Base-by-base conservation (phyloP, 2,113 vertebrate genomes). In the Colinus virginianus region DNA sequence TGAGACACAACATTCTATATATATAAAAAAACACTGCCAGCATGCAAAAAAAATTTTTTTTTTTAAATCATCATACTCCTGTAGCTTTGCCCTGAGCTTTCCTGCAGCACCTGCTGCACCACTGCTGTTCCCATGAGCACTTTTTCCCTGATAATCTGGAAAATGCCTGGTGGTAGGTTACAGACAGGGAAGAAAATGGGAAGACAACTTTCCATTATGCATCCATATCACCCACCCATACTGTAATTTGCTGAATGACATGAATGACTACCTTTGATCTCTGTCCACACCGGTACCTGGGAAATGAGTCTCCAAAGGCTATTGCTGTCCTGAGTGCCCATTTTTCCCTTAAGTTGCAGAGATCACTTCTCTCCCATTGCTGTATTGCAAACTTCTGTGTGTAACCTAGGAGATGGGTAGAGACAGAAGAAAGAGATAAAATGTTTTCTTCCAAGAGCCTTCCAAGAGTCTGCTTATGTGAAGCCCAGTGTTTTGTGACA, bases 381-480 rank as follows among this genome's bases (percentile, higher is more conserved):
- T 61, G 6, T 34, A 17, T 80, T 56, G 13, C 22, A 26, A 13
- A 32, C 1, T 2, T 84, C 79, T 61, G 6, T 49, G 17, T 26
- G 13, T 46, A 62, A 34, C 7, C 34, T 61, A 42, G 78, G 22
- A 64, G 43, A 56, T 19, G 13, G 25, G 23, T 15, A 48, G 20
- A 86, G 12, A 3, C 28, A 69, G 40, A 0, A 69, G 42, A 20
- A 87, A 55, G 5, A 56, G 53, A 12, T 23, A 38, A 81, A 87
- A 68, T 11, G 0, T 76, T 89, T 76, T 4, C 3, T 8, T 61
- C 13, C 16, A 6, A 46, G n/a, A 8, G 7, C 21, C 25, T 13
- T 36, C 36, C 36, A 36, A 36, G 36, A 36, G 36, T 30, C 23
- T 0, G 0, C 7, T 66, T 59, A 42, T 38, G 23, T 5, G 5